phyloP scores from a whole-genome alignment of 2,888 invertebrate species.

The Eulithis prunata region DNA sequence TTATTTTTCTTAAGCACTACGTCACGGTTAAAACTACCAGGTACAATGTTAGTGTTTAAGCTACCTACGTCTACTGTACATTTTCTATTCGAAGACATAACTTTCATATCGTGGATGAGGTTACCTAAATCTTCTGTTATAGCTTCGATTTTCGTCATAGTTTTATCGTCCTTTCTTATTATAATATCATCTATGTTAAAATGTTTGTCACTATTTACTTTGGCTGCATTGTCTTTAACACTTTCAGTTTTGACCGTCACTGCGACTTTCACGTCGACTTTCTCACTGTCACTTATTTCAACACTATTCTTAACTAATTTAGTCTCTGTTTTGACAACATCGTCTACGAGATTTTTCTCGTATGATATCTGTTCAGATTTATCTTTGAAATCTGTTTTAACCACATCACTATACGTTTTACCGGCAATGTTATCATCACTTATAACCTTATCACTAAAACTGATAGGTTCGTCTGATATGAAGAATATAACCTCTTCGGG shows the following conservation, averaged over 20 bases:
- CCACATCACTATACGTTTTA: slow-evolving; percentile 50
- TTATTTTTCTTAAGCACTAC: slow-evolving; percentile 80
- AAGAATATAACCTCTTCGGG: slow-evolving; percentile 25
- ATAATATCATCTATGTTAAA: slow-evolving; percentile 51
- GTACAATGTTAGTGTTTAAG: slow-evolving; percentile 61
- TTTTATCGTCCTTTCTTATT: slow-evolving; percentile 53
- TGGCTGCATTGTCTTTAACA: slow-evolving; percentile 41
- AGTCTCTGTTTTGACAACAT: slow-evolving; percentile 57
- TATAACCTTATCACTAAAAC: slow-evolving; percentile 21
- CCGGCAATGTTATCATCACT: slow-evolving; percentile 27
- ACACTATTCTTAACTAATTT: slow-evolving; percentile 60
- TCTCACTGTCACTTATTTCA: slow-evolving; percentile 54
- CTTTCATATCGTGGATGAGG: slow-evolving; percentile 71
- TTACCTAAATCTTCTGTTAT: slow-evolving; percentile 74
- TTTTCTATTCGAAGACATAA: slow-evolving; percentile 55
- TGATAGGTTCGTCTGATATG: slow-evolving; percentile 19
- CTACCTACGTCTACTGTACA: slow-evolving; percentile 51
- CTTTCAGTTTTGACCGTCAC: slow-evolving; percentile 58
- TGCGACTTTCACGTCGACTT: slow-evolving; percentile 55
- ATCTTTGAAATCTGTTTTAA: slow-evolving; percentile 56
- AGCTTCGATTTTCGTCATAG: slow-evolving; percentile 69
- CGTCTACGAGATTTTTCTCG: slow-evolving; percentile 55
- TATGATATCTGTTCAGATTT: slow-evolving; percentile 58
- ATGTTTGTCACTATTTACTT: slow-evolving; percentile 52
- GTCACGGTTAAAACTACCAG: slow-evolving; percentile 64